phyloP scores from a whole-genome alignment of 2,113 vertebrate species.

The Enhydra lutris region DNA sequence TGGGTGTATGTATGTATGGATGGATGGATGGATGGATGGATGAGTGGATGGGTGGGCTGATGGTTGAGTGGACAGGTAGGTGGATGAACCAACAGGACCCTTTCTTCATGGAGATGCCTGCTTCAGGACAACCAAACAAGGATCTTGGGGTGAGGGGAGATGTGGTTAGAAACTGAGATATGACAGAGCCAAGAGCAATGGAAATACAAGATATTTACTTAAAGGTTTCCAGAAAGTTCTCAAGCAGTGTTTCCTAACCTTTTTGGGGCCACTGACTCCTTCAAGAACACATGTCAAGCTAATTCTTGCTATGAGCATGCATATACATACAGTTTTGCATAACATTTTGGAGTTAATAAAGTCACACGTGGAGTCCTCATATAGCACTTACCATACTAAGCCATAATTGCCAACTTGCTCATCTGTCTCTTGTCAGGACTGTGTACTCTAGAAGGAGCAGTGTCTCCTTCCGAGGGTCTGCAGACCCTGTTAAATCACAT shows the following conservation, averaged over 20 bases:
- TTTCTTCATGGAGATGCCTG: background rate
- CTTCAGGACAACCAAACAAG: background rate
- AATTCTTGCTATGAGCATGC: background rate
- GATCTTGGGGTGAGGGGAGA: background rate
- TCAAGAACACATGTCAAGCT: background rate
- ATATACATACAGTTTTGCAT: rapidly evolving
- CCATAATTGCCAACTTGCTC: background rate
- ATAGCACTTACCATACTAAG: rapidly evolving
- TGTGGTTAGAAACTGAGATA: rapidly evolving
- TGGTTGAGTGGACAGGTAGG: background rate
- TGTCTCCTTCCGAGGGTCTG: background rate
- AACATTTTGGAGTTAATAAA: background rate
- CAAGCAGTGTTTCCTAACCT: background rate
- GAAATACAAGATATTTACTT: background rate
- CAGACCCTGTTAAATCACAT: background rate
- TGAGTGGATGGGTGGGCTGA: background rate
- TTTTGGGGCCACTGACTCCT: background rate
- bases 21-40: too few species aligned
- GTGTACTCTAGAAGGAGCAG: background rate
- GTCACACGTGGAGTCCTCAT: rapidly evolving
- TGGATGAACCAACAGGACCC: rapidly evolving
- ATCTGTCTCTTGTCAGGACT: background rate
- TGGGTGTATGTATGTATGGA: too few species aligned
- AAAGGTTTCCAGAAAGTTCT: background rate
- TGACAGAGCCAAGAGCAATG: too few species aligned